These are phyloP conservation scores for Sparus aurata DNA, from an alignment of 2,797 vertebrate species.

Conservation along the genomic window DNA sequence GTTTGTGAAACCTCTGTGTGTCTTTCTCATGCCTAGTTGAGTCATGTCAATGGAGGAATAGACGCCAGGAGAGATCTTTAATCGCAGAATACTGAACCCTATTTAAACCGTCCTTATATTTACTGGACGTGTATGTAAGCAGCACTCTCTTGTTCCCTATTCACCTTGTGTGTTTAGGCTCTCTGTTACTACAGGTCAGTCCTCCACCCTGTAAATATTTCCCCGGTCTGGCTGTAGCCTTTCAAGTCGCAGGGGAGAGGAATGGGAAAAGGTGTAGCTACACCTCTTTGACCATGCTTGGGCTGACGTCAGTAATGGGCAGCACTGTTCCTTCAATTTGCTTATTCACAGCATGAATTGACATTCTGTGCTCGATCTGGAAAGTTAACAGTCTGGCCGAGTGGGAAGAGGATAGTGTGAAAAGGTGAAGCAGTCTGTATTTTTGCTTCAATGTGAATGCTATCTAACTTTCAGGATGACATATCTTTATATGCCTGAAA, in stretches of 20 bases:
- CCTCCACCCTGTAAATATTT: constrained; percentile 79
- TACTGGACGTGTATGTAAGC: constrained; percentile 31
- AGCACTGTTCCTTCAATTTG: constrained; percentile 57
- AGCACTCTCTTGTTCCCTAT: constrained; percentile 50
- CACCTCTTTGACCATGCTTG: constrained; percentile 59
- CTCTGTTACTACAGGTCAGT: constrained; percentile 55
- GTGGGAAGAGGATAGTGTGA: constrained; percentile 10
- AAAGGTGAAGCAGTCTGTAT: constrained; percentile 5
- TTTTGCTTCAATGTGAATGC: neutral
- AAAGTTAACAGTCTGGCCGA: constrained; percentile 51
- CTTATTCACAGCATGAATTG: constrained; percentile 77
- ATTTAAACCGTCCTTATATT: constrained; percentile 32
- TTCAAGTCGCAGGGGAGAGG: constrained; percentile 68
- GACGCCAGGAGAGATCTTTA: constrained; percentile 23
- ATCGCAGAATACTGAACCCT: constrained; percentile 29
- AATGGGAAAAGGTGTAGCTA: constrained; percentile 69
- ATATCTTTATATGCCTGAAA: neutral
- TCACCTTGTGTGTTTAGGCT: constrained; percentile 63
- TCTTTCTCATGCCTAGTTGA: constrained; percentile 32
- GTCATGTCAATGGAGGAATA: constrained; percentile 25
- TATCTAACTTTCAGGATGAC: constrained; percentile 5
- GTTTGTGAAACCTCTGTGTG: constrained; percentile 37
- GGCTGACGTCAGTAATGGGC: constrained; percentile 63
- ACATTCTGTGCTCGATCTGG: constrained; percentile 69
- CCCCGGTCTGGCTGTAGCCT: constrained; percentile 56